Evolutionary conservation across 1,140 invertebrate species (phyloP).

Genomic region (Camponotus vicinus): DNA sequence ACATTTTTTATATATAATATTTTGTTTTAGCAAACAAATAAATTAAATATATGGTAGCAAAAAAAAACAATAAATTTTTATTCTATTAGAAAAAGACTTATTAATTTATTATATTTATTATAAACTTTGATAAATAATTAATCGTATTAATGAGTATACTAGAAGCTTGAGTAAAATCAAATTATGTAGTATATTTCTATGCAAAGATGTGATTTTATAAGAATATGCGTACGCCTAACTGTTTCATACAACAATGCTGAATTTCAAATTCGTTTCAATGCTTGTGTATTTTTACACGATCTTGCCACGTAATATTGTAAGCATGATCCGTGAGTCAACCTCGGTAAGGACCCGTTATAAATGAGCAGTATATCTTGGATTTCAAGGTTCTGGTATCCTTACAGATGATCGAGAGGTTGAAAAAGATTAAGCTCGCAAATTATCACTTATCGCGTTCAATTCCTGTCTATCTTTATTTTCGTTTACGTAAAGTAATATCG

Average conservation of each 20-base stretch:
- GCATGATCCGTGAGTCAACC: slow-evolving; percentile 6
- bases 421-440: background rate
- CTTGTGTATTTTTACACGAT: slow-evolving; percentile 3
- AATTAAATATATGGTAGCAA: too few species aligned
- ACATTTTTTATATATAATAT: background rate
- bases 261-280: slow-evolving; percentile 13
- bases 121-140: background rate
- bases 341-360: slow-evolving; percentile 40
- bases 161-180: background rate
- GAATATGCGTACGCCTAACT: slow-evolving; percentile 32
- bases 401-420: slow-evolving; percentile 6
- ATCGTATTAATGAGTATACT: background rate
- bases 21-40: too few species aligned
- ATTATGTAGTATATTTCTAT: slow-evolving; percentile 14
- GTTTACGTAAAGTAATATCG: background rate
- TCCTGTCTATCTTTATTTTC: background rate
- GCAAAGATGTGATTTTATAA: background rate
- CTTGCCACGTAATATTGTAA: slow-evolving; percentile 15
- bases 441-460: slow-evolving; percentile 2
- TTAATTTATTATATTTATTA: background rate
- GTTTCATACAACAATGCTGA: slow-evolving; percentile 23
- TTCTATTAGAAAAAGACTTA: background rate
- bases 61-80: background rate
- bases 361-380: slow-evolving; percentile 45
- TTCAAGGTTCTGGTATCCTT: slow-evolving; percentile 1